Percentiles rank a stretch among this genome's conserved stretches.
phyloP scores from a whole-genome alignment of 2,888 invertebrate genomes.

The Nasonovia ribisnigri region DNA sequence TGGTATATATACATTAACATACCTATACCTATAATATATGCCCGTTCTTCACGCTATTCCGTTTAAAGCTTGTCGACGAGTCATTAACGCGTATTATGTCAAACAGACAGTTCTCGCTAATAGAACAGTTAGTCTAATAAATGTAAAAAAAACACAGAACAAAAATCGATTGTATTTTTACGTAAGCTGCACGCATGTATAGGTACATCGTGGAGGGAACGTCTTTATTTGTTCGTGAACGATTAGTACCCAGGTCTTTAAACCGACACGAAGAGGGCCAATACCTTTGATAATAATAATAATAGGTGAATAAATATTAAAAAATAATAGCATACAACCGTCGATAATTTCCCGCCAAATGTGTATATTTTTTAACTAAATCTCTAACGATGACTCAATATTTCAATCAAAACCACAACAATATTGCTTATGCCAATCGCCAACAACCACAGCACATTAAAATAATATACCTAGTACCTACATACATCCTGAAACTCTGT shows the following conservation, averaged over 20 bases:
- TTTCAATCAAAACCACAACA: not conserved
- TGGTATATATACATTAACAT: no score
- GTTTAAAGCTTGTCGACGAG: not conserved
- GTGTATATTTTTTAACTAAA: not conserved
- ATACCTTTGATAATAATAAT: not conserved
- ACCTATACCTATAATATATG: not conserved
- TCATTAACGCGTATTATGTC: conserved; percentile 10
- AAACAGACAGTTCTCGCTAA: conserved; percentile 6
- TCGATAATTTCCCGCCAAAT: not conserved
- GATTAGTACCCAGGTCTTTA: not conserved
- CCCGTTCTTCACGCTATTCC: conserved; percentile 21
- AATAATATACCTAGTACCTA: not conserved
- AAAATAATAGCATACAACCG: not conserved
- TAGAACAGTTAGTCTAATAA: not conserved
- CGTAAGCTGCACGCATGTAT: not conserved
- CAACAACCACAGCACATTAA: not conserved
- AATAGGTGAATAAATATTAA: not conserved
- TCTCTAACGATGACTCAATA: not conserved
- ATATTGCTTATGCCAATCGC: not conserved
- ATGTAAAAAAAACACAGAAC: not conserved
- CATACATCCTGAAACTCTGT: no score
- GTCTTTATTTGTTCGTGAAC: not conserved
- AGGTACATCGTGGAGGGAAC: not conserved
- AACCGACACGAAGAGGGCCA: not conserved
- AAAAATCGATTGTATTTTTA: not conserved